A percentile compares a stretch with the other conserved stretches of the same genome.
Conservation (phyloP, 2,113 vertebrate species). For the Turnix velox region DNA sequence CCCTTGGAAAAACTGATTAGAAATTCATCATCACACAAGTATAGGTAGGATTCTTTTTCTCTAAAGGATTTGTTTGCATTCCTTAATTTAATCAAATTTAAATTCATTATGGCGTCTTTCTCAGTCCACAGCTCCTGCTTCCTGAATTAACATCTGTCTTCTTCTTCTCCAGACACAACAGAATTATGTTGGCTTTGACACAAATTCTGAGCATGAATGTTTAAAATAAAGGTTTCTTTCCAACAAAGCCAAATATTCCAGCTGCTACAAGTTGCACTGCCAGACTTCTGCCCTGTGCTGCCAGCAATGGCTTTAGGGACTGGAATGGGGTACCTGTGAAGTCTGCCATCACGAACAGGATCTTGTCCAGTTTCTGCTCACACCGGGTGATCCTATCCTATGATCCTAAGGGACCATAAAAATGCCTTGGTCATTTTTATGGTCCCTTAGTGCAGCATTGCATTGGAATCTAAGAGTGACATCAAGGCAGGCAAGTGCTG, state of each 20-base stretch:
- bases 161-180: neutral
- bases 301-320: neutral
- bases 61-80: neutral
- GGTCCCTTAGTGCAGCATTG: neutral
- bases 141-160: neutral
- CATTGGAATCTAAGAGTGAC: neutral
- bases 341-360: rapidly evolving
- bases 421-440: neutral
- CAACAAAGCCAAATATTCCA: neutral
- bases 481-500: neutral
- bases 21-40: neutral
- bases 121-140: neutral
- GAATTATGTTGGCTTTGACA: neutral
- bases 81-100: neutral
- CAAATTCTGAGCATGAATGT: neutral
- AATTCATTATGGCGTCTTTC: neutral
- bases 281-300: neutral
- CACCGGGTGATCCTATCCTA: neutral
- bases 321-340: neutral
- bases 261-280: neutral
- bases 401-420: too few species aligned
- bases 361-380: neutral
- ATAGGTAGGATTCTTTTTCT: neutral
- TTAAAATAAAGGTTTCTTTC: neutral
- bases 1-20: neutral